Base-by-base conservation (phyloP, 2,113 vertebrate genomes). In the Phaethon lepturus region DNA sequence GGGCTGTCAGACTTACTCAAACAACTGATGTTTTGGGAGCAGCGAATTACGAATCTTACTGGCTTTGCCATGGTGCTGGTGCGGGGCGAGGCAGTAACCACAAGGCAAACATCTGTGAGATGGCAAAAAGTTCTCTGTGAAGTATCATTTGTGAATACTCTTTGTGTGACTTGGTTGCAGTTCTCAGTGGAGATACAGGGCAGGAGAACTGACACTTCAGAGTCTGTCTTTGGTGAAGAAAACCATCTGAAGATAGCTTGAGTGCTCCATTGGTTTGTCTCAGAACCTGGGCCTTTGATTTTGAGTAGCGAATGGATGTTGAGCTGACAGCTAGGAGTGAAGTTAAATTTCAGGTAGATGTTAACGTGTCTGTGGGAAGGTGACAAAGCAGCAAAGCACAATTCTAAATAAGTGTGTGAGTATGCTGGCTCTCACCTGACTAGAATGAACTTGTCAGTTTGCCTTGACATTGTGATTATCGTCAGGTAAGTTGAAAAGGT, bases 341-440 rank as follows among this genome's bases (percentile, higher is more conserved):
- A 50, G 35, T 55, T 60, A 47, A 31, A 55, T 88, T 94, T 90
- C 25, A n/a, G 47, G 53, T 68, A 28, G 38, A 22, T 35, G 8
- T 66, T 69, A 44, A 29, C 0, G 0, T 13, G 11, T 59, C 7
- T 45, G 2, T 74, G 47, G 52, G 19, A 88, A 58, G 4, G 7
- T 38, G 85, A 17, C 0, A 2, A 63, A 67, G 69, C 13, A 60
- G 33, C 31, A 58, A 88, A 92, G 18, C 13, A 38, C 14, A 66
- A 6, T 73, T 95, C 58, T 66, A 16, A 47, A 24, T 40, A 76
- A 75, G 20, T 44, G 35, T 60, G 23, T 63, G 33, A 53, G 14
- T 74, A 7, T 79, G 22, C 26, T 90, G 66, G 3, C 18, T 90
- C 40, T 73, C 7, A 5, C 19, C 44, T 82, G 5, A 8, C 20